Conservation (phyloP, 2,797 vertebrate species). For the Eulemur albifrons region DNA sequence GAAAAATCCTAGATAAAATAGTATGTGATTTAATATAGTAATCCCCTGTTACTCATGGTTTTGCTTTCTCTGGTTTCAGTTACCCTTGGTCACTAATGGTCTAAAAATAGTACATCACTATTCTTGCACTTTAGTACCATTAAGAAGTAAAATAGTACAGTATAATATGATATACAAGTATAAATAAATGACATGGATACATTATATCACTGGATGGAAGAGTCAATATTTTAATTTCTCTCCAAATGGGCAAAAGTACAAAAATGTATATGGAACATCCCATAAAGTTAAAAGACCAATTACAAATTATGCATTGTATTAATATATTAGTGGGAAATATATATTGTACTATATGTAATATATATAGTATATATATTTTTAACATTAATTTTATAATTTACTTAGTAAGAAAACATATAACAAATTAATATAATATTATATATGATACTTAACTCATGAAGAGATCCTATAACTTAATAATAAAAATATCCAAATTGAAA, state of each 20-base stretch:
- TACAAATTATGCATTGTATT: neutral
- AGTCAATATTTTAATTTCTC: neutral
- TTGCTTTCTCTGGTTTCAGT: neutral
- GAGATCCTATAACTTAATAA: neutral
- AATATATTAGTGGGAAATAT: neutral
- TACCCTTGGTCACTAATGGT: neutral
- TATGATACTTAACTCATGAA: neutral
- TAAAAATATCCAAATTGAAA: neutral
- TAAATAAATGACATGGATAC: neutral
- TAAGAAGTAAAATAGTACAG: neutral
- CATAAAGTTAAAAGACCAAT: neutral
- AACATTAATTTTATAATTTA: neutral
- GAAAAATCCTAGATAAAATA: neutral
- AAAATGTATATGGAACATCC: neutral
- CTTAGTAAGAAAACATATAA: neutral
- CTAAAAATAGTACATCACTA: neutral
- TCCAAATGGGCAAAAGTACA: neutral
- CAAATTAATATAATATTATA: neutral
- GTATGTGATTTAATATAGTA: neutral
- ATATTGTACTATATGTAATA: neutral
- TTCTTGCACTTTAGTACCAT: neutral
- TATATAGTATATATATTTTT: neutral
- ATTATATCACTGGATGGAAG: neutral
- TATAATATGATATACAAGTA: neutral
- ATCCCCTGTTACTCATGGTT: neutral